These are phyloP conservation scores for Listronotus oregonensis DNA, from an alignment of 1,140 invertebrate species.

Conservation along the genomic window DNA sequence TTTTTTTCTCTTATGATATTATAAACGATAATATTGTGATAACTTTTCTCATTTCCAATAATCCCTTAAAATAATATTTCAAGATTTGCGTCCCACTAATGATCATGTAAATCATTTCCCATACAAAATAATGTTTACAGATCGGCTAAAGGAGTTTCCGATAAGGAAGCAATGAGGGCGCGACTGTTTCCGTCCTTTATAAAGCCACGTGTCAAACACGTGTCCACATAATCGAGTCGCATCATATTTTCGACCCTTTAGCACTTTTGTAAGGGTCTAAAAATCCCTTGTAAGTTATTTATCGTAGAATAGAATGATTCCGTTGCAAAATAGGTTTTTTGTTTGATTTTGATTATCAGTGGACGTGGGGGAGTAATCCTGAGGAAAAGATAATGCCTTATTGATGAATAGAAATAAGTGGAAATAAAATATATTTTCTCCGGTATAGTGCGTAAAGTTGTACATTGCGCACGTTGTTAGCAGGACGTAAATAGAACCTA, in stretches of 20 bases:
- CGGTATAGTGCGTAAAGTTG: too few relatives aligned
- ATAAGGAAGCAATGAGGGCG: conserved; percentile 21
- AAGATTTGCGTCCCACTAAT: conserved; percentile 28
- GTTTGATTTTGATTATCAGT: conserved; percentile 10
- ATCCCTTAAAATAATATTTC: conserved; percentile 22
- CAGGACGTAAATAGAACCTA: too few relatives aligned
- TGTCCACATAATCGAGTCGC: conserved; percentile 4
- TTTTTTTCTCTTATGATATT: too few relatives aligned
- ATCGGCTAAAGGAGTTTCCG: conserved; percentile 32
- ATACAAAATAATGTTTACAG: conserved; percentile 33
- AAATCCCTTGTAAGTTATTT: conserved; percentile 1
- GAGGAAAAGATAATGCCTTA: too few relatives aligned
- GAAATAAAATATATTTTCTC: too few relatives aligned
- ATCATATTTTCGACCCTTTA: conserved; percentile 4
- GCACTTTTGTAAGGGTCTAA: not conserved
- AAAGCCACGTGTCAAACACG: not conserved
- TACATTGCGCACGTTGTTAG: too few relatives aligned
- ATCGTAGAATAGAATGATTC: conserved; percentile 1
- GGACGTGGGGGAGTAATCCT: too few relatives aligned
- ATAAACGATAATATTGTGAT: too few relatives aligned
- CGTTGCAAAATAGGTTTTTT: conserved; percentile 20
- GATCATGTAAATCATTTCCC: conserved; percentile 28
- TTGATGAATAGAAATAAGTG: too few relatives aligned
- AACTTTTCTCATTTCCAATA: too few relatives aligned
- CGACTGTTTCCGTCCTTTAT: conserved; percentile 15